phyloP scores from a whole-genome alignment of 2,113 vertebrate species.

The Oenanthe melanoleuca region DNA sequence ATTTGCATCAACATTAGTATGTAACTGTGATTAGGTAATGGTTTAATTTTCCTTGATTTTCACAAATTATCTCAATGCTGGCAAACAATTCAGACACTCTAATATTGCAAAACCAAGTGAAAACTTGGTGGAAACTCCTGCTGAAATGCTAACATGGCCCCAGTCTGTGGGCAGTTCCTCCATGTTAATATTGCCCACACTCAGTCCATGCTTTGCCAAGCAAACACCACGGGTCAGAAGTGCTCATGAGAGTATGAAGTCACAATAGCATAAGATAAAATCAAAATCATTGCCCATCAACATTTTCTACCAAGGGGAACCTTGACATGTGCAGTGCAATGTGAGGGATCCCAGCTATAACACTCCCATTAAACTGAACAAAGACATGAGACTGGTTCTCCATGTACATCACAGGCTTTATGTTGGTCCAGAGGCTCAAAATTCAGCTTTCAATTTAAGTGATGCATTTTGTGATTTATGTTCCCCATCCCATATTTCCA shows the following conservation, averaged over 20 bases:
- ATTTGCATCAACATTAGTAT: background rate
- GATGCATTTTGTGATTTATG: background rate
- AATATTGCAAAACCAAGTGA: background rate
- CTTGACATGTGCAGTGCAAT: background rate
- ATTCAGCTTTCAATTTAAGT: background rate
- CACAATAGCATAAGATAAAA: background rate
- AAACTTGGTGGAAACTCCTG: background rate
- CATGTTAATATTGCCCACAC: background rate
- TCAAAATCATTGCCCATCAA: background rate
- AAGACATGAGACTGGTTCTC: background rate
- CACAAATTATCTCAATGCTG: background rate
- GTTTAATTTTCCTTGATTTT: background rate
- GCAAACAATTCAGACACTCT: background rate
- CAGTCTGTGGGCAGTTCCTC: background rate
- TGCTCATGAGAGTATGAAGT: background rate
- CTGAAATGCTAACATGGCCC: background rate
- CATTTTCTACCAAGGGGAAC: background rate
- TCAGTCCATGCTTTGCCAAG: background rate
- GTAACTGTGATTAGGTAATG: background rate
- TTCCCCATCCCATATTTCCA: background rate
- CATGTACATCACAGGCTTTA: background rate
- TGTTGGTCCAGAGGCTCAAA: background rate
- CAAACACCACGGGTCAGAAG: background rate
- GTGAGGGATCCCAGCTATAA: background rate
- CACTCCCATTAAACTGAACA: background rate